Conservation (phyloP, 1,140 invertebrate genomes). For the Anoplophora glabripennis region DNA sequence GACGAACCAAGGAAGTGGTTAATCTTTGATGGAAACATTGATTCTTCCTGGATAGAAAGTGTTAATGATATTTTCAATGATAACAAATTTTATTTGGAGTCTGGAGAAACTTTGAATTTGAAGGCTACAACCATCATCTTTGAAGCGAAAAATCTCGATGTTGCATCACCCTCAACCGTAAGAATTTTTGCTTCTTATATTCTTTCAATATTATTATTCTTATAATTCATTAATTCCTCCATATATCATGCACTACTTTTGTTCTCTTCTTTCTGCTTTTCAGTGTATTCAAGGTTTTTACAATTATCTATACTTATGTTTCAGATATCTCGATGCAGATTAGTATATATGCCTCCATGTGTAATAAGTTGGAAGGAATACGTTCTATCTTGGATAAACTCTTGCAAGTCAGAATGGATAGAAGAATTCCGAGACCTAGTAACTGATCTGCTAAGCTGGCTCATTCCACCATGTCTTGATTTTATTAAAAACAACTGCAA, state of each 20-base stretch:
- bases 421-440: constrained; percentile 61
- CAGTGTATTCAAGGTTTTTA: too few species aligned
- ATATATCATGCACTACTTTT: too few species aligned
- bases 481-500: constrained; percentile 63
- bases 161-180: constrained; percentile 84
- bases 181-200: too few species aligned
- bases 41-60: constrained; percentile 91
- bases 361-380: constrained; percentile 66
- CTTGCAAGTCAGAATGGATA: constrained; percentile 59
- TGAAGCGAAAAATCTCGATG: constrained; percentile 83
- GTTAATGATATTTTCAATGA: constrained; percentile 83
- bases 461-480: constrained; percentile 66
- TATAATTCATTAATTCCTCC: too few species aligned
- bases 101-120: constrained; percentile 75
- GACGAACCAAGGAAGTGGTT: constrained; percentile 72
- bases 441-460: constrained; percentile 69
- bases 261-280: background rate
- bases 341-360: constrained; percentile 84
- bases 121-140: constrained; percentile 85
- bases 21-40: constrained; percentile 84
- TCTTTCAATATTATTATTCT: too few species aligned
- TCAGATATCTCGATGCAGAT: constrained; percentile 73
- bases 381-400: constrained; percentile 73
- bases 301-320: constrained; percentile 19
- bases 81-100: constrained; percentile 69